phyloP scores from a whole-genome alignment of 2,888 invertebrate genomes.

The Stegophylla sp. region DNA sequence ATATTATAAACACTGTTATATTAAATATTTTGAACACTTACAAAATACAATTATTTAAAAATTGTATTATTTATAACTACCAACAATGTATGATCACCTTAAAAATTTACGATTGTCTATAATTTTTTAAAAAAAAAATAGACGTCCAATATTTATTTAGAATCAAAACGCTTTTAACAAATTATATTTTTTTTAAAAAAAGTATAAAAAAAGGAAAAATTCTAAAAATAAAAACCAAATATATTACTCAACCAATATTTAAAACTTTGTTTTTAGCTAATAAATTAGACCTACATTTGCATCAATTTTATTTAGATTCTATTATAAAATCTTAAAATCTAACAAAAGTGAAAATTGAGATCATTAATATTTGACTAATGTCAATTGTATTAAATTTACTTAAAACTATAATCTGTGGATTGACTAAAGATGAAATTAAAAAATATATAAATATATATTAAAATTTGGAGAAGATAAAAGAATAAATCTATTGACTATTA shows the following conservation, averaged over 20 bases:
- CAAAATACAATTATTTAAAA: constrained; percentile 33
- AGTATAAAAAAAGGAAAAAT: constrained; percentile 26
- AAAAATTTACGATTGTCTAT: constrained; percentile 55
- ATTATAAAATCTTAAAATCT: constrained; percentile 57
- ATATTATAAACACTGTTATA: constrained; percentile 27
- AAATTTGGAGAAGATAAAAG: constrained; percentile 26
- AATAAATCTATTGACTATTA: constrained; percentile 38
- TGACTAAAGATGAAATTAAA: constrained; percentile 47
- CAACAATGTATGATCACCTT: constrained; percentile 45
- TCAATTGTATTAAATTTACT: constrained; percentile 53
- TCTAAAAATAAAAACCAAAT: constrained; percentile 49
- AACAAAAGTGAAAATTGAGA: constrained; percentile 57
- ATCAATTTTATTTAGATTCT: constrained; percentile 45
- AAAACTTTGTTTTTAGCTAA: constrained; percentile 33
- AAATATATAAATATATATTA: constrained; percentile 29
- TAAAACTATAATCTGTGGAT: constrained; percentile 44
- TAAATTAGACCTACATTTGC: constrained; percentile 40
- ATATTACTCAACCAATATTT: constrained; percentile 40
- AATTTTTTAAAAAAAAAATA: constrained; percentile 47
- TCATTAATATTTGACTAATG: constrained; percentile 55
- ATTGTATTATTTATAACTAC: constrained; percentile 38
- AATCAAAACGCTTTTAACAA: constrained; percentile 55
- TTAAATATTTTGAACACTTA: constrained; percentile 45
- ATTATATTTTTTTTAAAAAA: constrained; percentile 43
- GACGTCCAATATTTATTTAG: constrained; percentile 58